Evolutionary conservation across 2,113 vertebrate genomes (phyloP), one percentile per base, ranked within the genome.

Genomic region (Halichoeres trimaculatus): DNA sequence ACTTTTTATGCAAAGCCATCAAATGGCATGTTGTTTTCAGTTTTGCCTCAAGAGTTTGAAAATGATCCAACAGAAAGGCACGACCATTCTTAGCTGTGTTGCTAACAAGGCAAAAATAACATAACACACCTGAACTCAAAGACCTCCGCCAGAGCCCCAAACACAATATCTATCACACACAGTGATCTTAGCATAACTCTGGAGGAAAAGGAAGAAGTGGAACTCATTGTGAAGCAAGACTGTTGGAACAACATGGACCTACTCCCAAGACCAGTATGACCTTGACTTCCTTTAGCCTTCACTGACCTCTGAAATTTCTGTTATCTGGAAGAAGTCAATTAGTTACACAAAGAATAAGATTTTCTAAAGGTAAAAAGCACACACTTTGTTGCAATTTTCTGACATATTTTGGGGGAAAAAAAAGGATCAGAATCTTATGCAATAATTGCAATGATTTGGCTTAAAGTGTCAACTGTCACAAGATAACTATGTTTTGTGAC

Each of bases 231-330:
- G 6, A 17, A 75, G 65, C 47, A 67, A 66, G 1, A 62, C 24
- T 13, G 1, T 20, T 22, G 50, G 35, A 63, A 78, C 57, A 75
- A 81, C 72, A 57, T 3, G 9, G 19, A 8, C 4, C 45, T 23
- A 26, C 14, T 66, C n/a, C 48, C 12, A 23, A 16, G 6, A 61
- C 2, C 13, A 24, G 9, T 14, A 59, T n/a, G 5, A 48, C 23
- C 16, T 47, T 4, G 2, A 53, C 53, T 67, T 74, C 45, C 73
- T 24, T 23, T 8, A 59, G 24, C 20, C n/a, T 45, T 67, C 41
- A 51, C 20, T 52, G 36, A 52, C 9, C 16, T 41, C 26, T 8
- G 66, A 50, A 64, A 9, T 8, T 16, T 10, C 12, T 22, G 40
- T 34, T 19, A 50, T 16, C 17, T 16, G 35, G 8, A 14, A 54